Conservation (phyloP, 2,797 vertebrate species). For the Enteromius treurensis region DNA sequence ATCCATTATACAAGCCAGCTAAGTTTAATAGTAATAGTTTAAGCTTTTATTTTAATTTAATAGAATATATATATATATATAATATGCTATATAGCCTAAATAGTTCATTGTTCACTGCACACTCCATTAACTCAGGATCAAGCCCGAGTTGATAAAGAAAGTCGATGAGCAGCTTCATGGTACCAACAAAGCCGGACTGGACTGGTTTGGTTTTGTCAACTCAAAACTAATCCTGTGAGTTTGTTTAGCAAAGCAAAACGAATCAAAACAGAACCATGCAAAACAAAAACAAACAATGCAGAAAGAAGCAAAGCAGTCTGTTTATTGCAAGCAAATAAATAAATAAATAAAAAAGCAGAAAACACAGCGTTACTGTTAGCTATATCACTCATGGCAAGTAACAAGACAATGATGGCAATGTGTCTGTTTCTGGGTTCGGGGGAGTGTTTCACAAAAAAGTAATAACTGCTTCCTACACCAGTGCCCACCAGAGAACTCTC, state of each 20-base stretch:
- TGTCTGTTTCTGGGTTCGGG: background rate
- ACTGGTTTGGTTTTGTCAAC: too few species aligned
- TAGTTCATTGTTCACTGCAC: too few species aligned
- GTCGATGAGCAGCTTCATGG: too few species aligned
- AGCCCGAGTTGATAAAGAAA: too few species aligned
- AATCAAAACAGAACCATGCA: background rate
- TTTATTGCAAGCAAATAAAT: background rate
- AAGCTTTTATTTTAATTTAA: too few species aligned
- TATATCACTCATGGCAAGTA: background rate
- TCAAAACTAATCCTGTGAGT: too few species aligned
- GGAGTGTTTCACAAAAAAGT: background rate
- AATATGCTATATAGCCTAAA: too few species aligned
- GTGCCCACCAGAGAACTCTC: constrained; percentile 22
- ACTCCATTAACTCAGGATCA: too few species aligned
- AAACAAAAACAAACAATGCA: background rate
- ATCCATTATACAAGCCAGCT: too few species aligned
- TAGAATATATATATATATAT: too few species aligned
- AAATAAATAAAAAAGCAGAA: background rate
- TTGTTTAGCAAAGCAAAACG: background rate
- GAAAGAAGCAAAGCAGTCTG: background rate
- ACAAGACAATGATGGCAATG: background rate
- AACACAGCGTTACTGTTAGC: background rate
- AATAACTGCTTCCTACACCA: constrained; percentile 19
- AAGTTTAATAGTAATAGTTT: too few species aligned
- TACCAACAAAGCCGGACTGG: too few species aligned